Evolutionary conservation across 2,113 vertebrate species (phyloP).

Genomic region (Gobio gobio): DNA sequence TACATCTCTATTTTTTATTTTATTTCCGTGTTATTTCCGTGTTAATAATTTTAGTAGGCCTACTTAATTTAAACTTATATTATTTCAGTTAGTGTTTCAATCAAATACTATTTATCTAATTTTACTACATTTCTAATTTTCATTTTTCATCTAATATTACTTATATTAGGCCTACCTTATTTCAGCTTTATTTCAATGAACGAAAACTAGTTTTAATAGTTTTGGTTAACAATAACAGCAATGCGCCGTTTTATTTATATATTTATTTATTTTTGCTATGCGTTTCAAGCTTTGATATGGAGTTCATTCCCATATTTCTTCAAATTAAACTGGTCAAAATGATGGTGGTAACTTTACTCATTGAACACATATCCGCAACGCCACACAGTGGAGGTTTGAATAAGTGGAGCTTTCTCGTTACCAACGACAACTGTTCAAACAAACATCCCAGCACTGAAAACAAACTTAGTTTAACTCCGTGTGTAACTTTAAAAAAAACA

Average conservation of each 20-base stretch:
- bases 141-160: no score
- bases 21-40: no score
- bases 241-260: not conserved
- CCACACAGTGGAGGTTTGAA: not conserved
- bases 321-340: not conserved
- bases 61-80: no score
- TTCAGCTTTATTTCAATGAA: not conserved
- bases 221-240: not conserved
- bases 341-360: not conserved
- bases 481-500: not conserved
- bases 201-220: not conserved
- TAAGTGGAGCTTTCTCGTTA: not conserved
- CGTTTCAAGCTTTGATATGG: not conserved
- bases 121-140: no score
- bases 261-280: not conserved
- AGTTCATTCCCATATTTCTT: not conserved
- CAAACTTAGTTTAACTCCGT: not conserved
- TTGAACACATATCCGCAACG: not conserved
- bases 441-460: conserved; percentile 1
- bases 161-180: no score
- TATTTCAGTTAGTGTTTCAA: no score
- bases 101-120: no score
- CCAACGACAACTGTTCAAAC: conserved; percentile 51
- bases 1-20: no score
- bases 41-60: no score